Evolutionary conservation across 2,888 invertebrate genomes (phyloP).

Genomic region (Drosophila austrosaltans): DNA sequence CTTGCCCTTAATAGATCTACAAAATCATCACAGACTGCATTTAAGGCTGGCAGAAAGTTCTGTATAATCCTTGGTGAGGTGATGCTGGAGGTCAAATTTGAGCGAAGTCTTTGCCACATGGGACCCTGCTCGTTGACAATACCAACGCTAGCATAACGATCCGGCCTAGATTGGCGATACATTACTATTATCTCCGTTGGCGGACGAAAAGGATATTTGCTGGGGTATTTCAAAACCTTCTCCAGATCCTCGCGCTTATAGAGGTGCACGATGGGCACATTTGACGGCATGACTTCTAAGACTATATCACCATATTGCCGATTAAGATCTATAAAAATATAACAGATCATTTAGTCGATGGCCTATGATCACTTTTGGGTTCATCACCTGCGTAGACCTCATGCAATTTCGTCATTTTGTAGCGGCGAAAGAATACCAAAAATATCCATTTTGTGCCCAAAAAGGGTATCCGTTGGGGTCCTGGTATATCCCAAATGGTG

Average conservation of each 20-base stretch:
- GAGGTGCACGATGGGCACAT: constrained; percentile 89
- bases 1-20: constrained; percentile 86
- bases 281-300: constrained; percentile 90
- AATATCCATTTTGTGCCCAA: constrained; percentile 93
- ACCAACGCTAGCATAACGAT: constrained; percentile 92
- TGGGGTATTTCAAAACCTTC: constrained; percentile 88
- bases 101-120: constrained; percentile 90
- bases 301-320: constrained; percentile 90
- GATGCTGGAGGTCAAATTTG: constrained; percentile 89
- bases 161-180: constrained; percentile 89
- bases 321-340: constrained; percentile 86
- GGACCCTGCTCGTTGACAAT: constrained; percentile 93
- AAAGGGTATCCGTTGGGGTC: constrained; percentile 89
- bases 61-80: constrained; percentile 90
- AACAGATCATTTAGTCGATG: constrained; percentile 3
- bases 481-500: constrained; percentile 86
- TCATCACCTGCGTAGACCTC: constrained; percentile 90
- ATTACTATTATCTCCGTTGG: constrained; percentile 91
- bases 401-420: constrained; percentile 89
- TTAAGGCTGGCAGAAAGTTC: constrained; percentile 89
- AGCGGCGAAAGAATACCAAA: constrained; percentile 85
- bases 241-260: constrained; percentile 90
- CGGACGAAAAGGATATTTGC: constrained; percentile 91
- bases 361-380: constrained; percentile 3
- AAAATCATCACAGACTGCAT: constrained; percentile 91